Evolutionary conservation across 64 coral and sea anemone species (phyloP), one percentile per base, ranked within the genome.

Genomic region (Montipora capricornis): DNA sequence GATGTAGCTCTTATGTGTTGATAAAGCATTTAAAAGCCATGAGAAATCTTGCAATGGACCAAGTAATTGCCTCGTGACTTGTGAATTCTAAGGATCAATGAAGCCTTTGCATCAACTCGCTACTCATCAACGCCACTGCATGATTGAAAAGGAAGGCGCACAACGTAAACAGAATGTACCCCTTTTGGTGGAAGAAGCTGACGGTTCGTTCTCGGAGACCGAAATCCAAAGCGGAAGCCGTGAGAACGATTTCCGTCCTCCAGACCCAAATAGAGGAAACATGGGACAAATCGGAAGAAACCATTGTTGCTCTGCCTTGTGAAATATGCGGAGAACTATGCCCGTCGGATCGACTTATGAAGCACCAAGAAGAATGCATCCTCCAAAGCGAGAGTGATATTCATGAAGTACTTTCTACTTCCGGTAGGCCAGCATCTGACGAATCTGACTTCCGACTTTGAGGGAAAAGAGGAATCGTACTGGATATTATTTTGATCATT

Each of bases 311-410:
- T 46, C 24, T 93, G 6, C 92, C 92, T 0, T 88, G 92, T 88
- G 92, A 93, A 81, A 24, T 88, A 5, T 93, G 92, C 70, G 62
- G 76, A 48, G 92, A 88, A 19, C 73, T 93, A 3, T 93, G 76
- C 49, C 75, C 92, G 5, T 87, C 92, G n/a, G 84, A 93, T 29
- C 76, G 53, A 59, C 57, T 93, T 45, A 57, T 88, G 58, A 8
- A 87, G 5, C 92, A 93, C 22, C 92, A 93, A 57, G 57, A 70
- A 55, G 47, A 73, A 44, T 88, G 92, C 66, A n/a, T 19, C 0
- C 22, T 13, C 16, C 47, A 81, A 17, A 80, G 20, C 17, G 59
- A 90, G 15, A 37, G 20, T 58, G 75, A 19, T 90, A 8, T 17
- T 10, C 20, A 55, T n/a, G 47, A 83, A 47, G 44, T 45, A 44